Evolutionary conservation across 2,888 invertebrate species (phyloP).

Genomic region (Hirtodrosophila trivittata): DNA sequence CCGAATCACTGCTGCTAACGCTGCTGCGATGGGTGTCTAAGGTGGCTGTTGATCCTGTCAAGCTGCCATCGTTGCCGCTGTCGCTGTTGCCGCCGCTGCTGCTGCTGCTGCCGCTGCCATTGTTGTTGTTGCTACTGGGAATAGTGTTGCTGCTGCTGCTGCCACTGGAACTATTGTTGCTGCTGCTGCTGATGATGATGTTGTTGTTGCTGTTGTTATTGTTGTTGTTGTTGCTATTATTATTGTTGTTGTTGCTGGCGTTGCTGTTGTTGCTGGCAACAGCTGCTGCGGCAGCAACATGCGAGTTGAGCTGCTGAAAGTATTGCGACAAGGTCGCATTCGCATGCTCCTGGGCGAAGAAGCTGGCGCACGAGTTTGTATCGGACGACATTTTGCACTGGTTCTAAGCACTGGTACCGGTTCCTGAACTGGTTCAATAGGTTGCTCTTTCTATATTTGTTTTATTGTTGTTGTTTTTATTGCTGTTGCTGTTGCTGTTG

Average conservation of each 20-base stretch:
- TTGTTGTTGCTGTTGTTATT: constrained; percentile 52
- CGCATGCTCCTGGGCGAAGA: constrained; percentile 80
- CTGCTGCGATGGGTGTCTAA: constrained; percentile 46
- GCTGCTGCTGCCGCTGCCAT: constrained; percentile 57
- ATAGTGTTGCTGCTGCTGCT: constrained; percentile 43
- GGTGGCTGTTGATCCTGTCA: constrained; percentile 48
- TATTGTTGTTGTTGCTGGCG: constrained; percentile 40
- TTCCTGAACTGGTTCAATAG: constrained; percentile 3
- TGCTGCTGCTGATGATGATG: constrained; percentile 39
- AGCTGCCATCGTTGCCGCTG: constrained; percentile 64
- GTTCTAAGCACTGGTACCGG: constrained; percentile 26
- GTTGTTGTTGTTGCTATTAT: constrained; percentile 41
- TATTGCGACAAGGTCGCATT: constrained; percentile 80
- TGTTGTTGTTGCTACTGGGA: constrained; percentile 43
- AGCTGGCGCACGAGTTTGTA: constrained; percentile 77
- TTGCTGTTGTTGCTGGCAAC: constrained; percentile 43
- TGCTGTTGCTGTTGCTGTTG: not conserved
- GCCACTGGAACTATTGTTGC: constrained; percentile 31
- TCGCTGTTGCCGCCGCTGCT: constrained; percentile 54
- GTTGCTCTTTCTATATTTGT: no score
- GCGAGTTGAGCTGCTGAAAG: constrained; percentile 80
- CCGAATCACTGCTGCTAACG: constrained; percentile 47
- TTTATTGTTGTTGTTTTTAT: not conserved
- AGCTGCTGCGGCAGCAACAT: constrained; percentile 68
- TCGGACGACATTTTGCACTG: constrained; percentile 66